Evolutionary conservation across 1,140 invertebrate genomes (phyloP).

Genomic region (Phenacoccus solenopsis): DNA sequence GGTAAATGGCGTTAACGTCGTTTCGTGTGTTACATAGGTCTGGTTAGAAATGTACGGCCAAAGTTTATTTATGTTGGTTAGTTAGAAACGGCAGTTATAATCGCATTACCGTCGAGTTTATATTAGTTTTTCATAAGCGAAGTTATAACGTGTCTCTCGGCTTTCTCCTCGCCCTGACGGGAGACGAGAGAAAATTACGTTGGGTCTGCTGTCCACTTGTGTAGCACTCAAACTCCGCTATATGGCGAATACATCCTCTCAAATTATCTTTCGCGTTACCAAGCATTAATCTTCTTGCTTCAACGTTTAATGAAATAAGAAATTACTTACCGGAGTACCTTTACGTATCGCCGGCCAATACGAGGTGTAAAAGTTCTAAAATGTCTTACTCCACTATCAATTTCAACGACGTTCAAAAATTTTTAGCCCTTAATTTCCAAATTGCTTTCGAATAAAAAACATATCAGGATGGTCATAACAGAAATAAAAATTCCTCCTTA

Average conservation of each 20-base stretch:
- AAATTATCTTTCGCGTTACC: constrained; percentile 10
- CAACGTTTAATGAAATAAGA: constrained; percentile 11
- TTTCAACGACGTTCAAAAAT: no score
- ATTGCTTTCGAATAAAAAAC: no score
- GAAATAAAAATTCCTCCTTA: no score
- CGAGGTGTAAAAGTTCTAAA: background rate
- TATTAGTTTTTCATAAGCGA: constrained; percentile 18
- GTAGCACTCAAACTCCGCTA: background rate
- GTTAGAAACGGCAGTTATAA: constrained; percentile 16
- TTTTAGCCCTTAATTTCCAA: no score
- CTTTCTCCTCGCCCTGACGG: background rate
- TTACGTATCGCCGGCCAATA: background rate
- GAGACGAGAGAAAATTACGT: background rate
- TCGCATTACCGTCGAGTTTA: constrained; percentile 9
- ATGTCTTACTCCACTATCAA: background rate
- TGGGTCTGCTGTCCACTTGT: constrained; percentile 12
- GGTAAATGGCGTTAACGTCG: constrained; percentile 14
- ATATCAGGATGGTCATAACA: no score
- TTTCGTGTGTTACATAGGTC: background rate
- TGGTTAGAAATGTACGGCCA: background rate
- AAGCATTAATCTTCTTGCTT: constrained; percentile 14
- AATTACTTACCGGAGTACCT: background rate
- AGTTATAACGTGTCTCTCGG: background rate
- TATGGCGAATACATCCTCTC: constrained; percentile 7
- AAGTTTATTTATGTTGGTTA: constrained; percentile 16